Percentiles rank a stretch among this genome's conserved stretches.
These are phyloP conservation scores for Laticauda colubrina DNA, from an alignment of 2,113 vertebrate species.

Conservation along the genomic window DNA sequence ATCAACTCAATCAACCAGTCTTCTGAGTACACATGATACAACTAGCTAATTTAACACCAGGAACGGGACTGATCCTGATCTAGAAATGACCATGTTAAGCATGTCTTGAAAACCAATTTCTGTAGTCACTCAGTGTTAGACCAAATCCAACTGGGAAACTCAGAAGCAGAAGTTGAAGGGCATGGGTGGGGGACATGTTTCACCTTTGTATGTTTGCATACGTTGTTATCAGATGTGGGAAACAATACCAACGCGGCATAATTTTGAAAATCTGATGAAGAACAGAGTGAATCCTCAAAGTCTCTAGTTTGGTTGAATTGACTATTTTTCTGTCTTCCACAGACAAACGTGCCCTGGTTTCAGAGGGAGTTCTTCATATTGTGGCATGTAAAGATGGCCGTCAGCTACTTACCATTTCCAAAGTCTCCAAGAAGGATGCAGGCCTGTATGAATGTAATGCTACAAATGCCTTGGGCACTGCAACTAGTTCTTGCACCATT, in stretches of 20 bases:
- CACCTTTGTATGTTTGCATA: background rate
- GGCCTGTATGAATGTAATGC: constrained; percentile 94
- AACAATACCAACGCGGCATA: background rate
- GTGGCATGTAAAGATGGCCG: constrained; percentile 90
- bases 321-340: background rate
- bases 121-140: background rate
- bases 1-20: background rate
- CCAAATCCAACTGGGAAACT: background rate
- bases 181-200: background rate
- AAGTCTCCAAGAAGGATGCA: constrained; percentile 83
- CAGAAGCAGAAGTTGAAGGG: background rate
- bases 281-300: background rate
- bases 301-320: background rate
- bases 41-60: background rate
- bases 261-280: background rate
- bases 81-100: background rate
- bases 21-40: background rate
- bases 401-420: constrained; percentile 91
- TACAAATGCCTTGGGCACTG: constrained; percentile 81
- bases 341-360: constrained; percentile 87
- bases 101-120: background rate
- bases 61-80: background rate
- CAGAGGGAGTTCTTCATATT: constrained; percentile 80
- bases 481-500: constrained; percentile 88
- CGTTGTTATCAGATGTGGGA: background rate